Percentiles rank a stretch among this genome's conserved stretches.
Evolutionary conservation across 2,113 vertebrate species (phyloP).

Genomic region (Microtus richardsoni): DNA sequence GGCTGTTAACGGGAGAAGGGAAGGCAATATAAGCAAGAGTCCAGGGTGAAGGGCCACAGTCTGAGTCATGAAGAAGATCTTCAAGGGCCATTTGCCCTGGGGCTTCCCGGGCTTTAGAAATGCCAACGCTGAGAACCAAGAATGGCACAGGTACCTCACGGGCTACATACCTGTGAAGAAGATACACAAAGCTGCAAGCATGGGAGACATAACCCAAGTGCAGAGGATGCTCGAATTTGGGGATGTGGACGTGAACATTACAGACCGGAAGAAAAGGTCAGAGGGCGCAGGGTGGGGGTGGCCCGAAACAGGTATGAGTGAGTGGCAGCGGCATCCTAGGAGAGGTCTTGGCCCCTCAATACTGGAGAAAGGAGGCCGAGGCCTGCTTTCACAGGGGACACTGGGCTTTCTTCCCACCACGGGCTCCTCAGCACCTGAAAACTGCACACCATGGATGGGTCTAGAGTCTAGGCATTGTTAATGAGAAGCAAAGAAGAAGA

Average conservation of each 20-base stretch:
- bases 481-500: neutral
- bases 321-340: neutral
- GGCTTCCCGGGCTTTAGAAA: neutral
- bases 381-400: neutral
- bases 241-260: neutral
- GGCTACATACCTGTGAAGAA: neutral
- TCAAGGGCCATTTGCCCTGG: neutral
- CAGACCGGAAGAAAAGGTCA: neutral
- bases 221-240: neutral
- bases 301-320: neutral
- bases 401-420: neutral
- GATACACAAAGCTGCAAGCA: neutral
- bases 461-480: neutral
- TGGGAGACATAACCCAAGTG: neutral
- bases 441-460: neutral
- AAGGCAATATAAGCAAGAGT: neutral
- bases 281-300: neutral
- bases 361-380: neutral
- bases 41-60: neutral
- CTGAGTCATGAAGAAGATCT: neutral
- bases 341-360: neutral
- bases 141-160: neutral
- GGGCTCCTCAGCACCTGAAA: neutral
- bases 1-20: neutral
- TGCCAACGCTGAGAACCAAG: neutral